phyloP scores from a whole-genome alignment of 2,113 vertebrate genomes.

The Toxostoma redivivum region DNA sequence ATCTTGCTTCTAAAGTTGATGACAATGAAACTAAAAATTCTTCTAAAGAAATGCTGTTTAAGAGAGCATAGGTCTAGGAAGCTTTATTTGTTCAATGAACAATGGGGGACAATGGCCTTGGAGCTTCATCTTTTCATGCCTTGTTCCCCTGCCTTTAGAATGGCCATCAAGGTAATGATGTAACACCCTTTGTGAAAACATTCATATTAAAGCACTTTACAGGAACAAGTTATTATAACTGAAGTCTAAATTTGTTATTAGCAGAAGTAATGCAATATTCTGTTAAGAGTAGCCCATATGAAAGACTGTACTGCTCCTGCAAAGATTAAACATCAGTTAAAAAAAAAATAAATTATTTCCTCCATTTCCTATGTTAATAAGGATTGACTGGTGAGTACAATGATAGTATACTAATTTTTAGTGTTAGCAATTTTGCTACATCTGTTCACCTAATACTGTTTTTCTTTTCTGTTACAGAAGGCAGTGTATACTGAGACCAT shows the following conservation, averaged over 20 bases:
- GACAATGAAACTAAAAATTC: background rate
- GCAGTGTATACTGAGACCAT: background rate
- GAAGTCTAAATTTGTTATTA: background rate
- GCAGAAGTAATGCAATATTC: background rate
- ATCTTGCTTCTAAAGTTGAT: background rate
- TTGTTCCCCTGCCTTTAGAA: background rate
- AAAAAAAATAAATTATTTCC: background rate
- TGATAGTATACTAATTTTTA: background rate
- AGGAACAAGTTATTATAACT: background rate
- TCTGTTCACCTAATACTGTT: background rate
- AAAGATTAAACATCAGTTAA: background rate
- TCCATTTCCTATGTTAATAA: background rate
- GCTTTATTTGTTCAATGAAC: background rate
- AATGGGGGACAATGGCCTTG: background rate
- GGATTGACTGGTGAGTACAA: background rate
- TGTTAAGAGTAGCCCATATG: accelerated
- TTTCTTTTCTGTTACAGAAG: background rate
- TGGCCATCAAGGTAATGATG: background rate
- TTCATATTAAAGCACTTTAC: background rate
- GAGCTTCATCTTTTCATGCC: background rate
- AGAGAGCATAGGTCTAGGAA: accelerated
- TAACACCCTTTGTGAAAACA: background rate
- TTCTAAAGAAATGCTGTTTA: background rate
- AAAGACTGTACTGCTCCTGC: background rate
- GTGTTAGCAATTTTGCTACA: background rate